Evolutionary conservation across 2,113 vertebrate species (phyloP).

Genomic region (Istiophorus platypterus): DNA sequence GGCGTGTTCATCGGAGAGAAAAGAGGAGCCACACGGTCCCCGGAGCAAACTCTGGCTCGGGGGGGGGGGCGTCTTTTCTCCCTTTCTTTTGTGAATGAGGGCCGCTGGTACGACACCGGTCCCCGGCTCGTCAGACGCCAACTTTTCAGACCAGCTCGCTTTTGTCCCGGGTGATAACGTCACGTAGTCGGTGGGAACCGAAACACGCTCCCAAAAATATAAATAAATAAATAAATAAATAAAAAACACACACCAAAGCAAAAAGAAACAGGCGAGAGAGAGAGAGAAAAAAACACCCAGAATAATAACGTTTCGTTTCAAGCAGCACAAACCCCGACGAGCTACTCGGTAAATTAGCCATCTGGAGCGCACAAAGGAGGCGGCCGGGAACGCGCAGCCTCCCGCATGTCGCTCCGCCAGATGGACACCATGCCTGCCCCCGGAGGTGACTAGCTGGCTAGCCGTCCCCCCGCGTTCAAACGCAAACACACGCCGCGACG

Average conservation of each 20-base stretch:
- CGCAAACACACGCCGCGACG: slow-evolving; percentile 79
- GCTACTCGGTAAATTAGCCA: slow-evolving; percentile 54
- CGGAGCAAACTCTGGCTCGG: not conserved
- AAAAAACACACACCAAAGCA: too few species aligned
- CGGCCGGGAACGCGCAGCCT: slow-evolving; percentile 51
- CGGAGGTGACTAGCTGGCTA: slow-evolving; percentile 79
- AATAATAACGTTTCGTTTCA: too few species aligned
- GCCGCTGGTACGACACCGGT: not conserved
- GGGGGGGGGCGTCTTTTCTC: too few species aligned
- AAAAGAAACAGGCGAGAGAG: too few species aligned
- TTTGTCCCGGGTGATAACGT: not conserved
- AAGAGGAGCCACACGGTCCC: not conserved
- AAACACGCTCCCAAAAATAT: rapidly evolving
- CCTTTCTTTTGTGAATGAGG: slow-evolving; percentile 39
- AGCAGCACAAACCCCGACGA: not conserved
- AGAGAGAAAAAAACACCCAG: too few species aligned
- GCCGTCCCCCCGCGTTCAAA: slow-evolving; percentile 81
- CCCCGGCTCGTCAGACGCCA: not conserved
- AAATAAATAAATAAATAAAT: too few species aligned
- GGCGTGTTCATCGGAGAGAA: not conserved
- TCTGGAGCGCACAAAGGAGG: slow-evolving; percentile 76
- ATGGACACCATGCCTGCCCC: slow-evolving; percentile 84
- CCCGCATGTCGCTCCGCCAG: slow-evolving; percentile 80
- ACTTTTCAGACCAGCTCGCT: not conserved
- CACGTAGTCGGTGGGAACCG: not conserved